Percentiles rank a stretch among this genome's conserved stretches.
phyloP scores from a whole-genome alignment of 2,888 invertebrate species.

The Sphinx pinastri region DNA sequence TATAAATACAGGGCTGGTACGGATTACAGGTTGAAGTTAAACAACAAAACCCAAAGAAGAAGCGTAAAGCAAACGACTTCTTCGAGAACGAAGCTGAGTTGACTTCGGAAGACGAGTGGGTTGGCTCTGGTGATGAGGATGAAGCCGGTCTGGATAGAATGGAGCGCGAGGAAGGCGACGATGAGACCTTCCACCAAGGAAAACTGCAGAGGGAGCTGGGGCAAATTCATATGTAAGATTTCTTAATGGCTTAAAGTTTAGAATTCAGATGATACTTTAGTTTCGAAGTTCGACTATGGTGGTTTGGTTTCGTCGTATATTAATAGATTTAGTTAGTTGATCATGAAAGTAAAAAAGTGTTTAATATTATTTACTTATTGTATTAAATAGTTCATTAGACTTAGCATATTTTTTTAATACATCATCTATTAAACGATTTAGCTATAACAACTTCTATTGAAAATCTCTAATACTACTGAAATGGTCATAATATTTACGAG shows the following conservation, averaged over 20 bases:
- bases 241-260: background rate
- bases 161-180: slow-evolving; percentile 93
- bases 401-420: no score
- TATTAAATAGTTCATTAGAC: no score
- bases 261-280: no score
- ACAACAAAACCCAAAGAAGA: slow-evolving; percentile 59
- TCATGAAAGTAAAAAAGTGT: no score
- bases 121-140: slow-evolving; percentile 93
- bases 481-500: no score
- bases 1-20: background rate
- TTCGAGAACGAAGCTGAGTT: slow-evolving; percentile 96
- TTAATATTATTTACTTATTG: no score
- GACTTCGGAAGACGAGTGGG: slow-evolving; percentile 93
- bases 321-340: no score
- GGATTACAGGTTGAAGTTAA: slow-evolving; percentile 63
- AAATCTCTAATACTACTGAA: no score
- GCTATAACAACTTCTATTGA: no score
- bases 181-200: slow-evolving; percentile 92
- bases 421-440: no score
- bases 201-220: slow-evolving; percentile 90
- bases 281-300: no score
- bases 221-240: slow-evolving; percentile 91
- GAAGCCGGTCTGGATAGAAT: slow-evolving; percentile 90
- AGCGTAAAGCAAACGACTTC: slow-evolving; percentile 87
- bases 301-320: no score